A percentile compares a stretch with the other conserved stretches of the same genome.
These are phyloP conservation scores for Grammomys surdaster DNA, from an alignment of 2,113 vertebrate genomes.

Conservation along the genomic window DNA sequence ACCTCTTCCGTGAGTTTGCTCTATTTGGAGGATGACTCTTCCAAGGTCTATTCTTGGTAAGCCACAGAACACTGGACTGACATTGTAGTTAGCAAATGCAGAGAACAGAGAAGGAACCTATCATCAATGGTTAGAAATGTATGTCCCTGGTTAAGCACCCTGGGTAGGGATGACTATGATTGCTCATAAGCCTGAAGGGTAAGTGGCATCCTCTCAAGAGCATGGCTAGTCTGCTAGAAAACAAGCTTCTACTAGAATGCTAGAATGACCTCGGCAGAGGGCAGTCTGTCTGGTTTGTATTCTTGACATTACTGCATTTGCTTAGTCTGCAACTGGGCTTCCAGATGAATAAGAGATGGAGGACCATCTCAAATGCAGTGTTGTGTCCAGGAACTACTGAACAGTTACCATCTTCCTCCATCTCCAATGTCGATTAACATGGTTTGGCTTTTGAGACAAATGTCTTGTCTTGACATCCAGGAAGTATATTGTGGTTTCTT, in stretches of 20 bases:
- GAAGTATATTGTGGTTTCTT: slow-evolving; percentile 35
- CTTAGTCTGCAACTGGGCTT: not conserved
- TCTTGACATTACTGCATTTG: not conserved
- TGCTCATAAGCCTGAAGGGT: not conserved
- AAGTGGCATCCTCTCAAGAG: not conserved
- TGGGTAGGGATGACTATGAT: not conserved
- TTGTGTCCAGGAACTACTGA: not conserved
- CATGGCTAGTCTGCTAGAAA: not conserved
- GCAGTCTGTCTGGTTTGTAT: not conserved
- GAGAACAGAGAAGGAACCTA: not conserved
- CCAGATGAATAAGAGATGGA: not conserved
- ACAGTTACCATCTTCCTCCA: not conserved
- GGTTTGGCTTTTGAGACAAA: slow-evolving; percentile 57
- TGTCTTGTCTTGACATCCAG: slow-evolving; percentile 35
- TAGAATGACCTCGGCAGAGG: not conserved
- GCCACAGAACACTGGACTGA: not conserved
- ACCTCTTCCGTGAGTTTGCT: not conserved
- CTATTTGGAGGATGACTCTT: not conserved
- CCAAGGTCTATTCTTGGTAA: not conserved
- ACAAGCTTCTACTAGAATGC: not conserved
- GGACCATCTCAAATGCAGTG: slow-evolving; percentile 4
- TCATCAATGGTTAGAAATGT: not conserved
- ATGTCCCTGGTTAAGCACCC: not conserved
- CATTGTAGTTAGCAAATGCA: not conserved
- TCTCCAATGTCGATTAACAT: not conserved